phyloP scores from a whole-genome alignment of 2,113 vertebrate genomes.

The Trachemys scripta region DNA sequence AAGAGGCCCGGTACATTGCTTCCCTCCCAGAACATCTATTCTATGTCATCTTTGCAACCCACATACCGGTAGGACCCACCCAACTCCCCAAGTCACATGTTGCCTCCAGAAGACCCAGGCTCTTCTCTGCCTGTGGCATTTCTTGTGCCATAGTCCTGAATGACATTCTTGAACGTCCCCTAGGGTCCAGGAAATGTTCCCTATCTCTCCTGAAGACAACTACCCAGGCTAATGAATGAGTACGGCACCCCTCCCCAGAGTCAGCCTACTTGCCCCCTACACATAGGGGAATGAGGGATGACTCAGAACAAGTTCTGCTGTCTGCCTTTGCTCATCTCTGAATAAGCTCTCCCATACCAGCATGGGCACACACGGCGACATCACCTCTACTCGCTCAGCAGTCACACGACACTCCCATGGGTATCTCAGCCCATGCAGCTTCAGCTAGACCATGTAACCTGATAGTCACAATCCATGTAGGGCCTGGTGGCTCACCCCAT shows the following conservation, averaged over 20 bases:
- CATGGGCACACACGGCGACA: background rate
- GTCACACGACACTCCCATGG: accelerated
- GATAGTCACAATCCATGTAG: background rate
- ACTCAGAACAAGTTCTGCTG: background rate
- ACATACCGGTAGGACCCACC: background rate
- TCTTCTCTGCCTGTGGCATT: background rate
- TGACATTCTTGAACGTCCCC: background rate
- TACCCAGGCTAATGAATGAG: background rate
- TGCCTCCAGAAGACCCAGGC: background rate
- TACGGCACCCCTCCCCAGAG: background rate
- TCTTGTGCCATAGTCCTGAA: too few relatives aligned
- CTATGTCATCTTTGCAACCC: background rate
- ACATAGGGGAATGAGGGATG: background rate
- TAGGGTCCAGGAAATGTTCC: background rate
- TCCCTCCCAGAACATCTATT: background rate
- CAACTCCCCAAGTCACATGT: background rate
- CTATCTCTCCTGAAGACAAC: background rate
- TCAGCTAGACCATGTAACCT: background rate
- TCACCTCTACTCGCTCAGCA: background rate
- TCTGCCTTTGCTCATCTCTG: background rate
- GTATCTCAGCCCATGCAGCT: background rate
- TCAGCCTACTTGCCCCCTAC: background rate
- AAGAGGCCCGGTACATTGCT: background rate
- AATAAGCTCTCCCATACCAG: background rate
- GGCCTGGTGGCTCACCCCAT: background rate